Conservation (phyloP, 2,113 vertebrate species). For the Caloenas nicobarica region DNA sequence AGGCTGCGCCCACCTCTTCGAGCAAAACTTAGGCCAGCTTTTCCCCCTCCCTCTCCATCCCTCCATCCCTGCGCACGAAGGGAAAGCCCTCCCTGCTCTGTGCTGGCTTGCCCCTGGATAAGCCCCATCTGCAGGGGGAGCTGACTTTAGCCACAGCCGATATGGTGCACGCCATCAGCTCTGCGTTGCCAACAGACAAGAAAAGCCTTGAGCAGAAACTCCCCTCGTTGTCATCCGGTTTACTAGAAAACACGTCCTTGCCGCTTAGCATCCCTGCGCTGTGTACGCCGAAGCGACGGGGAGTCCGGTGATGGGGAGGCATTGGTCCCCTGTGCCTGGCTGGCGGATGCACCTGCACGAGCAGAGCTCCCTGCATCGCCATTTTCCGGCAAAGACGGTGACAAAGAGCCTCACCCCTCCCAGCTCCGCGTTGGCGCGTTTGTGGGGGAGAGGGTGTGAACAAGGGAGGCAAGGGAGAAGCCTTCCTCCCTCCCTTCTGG, state of each 20-base stretch:
- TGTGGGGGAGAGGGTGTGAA: background rate
- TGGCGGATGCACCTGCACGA: background rate
- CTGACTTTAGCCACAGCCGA: rapidly evolving
- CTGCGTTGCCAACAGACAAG: background rate
- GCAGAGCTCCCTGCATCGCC: background rate
- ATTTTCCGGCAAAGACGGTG: background rate
- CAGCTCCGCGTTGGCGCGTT: background rate
- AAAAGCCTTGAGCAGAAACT: background rate
- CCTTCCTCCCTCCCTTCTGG: background rate
- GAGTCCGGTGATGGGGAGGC: background rate
- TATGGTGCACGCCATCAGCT: background rate
- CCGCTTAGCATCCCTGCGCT: background rate
- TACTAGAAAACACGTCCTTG: background rate
- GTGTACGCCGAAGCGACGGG: rapidly evolving
- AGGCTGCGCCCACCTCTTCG: background rate
- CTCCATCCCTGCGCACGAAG: background rate
- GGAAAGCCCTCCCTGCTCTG: background rate
- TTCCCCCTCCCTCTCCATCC: background rate
- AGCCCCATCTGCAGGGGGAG: rapidly evolving
- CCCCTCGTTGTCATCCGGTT: rapidly evolving
- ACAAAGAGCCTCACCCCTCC: background rate
- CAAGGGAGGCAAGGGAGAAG: background rate
- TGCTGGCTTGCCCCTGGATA: background rate
- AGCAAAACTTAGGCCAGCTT: background rate
- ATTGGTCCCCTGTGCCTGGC: rapidly evolving